phyloP scores from a whole-genome alignment of 1,140 invertebrate species.

The Caligus rogercresseyi region DNA sequence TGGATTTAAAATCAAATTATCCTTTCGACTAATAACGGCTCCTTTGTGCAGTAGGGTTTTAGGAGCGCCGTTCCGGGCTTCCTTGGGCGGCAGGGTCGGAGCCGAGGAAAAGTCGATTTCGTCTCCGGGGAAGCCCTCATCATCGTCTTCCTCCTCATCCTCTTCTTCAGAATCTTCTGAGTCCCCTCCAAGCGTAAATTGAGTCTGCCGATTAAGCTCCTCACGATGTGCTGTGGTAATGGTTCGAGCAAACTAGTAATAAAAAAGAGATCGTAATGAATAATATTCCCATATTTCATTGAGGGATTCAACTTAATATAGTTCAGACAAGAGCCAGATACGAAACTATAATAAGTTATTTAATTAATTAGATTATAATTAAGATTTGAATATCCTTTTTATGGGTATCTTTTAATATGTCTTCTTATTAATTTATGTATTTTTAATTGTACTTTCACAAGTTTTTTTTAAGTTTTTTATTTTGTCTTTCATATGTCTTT shows the following conservation, averaged over 20 bases:
- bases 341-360: too few species aligned
- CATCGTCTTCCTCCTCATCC: neutral
- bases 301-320: too few species aligned
- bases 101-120: neutral
- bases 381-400: too few species aligned
- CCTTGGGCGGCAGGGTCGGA: neutral
- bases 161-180: neutral
- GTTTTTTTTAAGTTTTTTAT: too few species aligned
- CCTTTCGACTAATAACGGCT: constrained; percentile 15
- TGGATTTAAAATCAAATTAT: constrained; percentile 15
- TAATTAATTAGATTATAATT: too few species aligned
- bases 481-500: too few species aligned
- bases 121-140: too few species aligned
- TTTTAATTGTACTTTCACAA: too few species aligned
- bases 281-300: too few species aligned
- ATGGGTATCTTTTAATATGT: too few species aligned
- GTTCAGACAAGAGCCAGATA: too few species aligned
- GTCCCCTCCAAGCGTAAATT: neutral
- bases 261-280: neutral
- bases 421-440: too few species aligned
- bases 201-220: neutral
- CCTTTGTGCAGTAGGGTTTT: neutral
- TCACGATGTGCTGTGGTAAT: neutral
- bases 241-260: neutral
- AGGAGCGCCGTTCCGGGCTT: neutral